Percentiles rank a stretch among this genome's conserved stretches.
These are phyloP conservation scores for Porites divaricata DNA, from an alignment of 92 coral and sea anemone species.

Conservation along the genomic window DNA sequence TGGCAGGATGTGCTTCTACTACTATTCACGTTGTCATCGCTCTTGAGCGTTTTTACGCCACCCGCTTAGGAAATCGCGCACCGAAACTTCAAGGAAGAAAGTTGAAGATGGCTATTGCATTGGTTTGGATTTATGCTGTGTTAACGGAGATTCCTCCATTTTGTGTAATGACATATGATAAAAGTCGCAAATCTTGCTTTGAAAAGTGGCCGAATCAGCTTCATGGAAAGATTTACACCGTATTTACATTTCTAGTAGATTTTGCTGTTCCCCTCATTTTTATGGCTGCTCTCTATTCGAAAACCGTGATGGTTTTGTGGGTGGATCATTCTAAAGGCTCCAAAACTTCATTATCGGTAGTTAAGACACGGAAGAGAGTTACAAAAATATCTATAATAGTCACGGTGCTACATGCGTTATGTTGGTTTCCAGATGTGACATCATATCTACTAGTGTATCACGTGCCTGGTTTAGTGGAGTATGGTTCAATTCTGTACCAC, in stretches of 20 bases:
- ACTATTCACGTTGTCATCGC: constrained; percentile 49
- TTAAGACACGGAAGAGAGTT: constrained; percentile 15
- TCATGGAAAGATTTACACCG: constrained; percentile 38
- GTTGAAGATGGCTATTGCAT: constrained; percentile 15
- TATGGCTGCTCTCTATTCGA: constrained; percentile 35
- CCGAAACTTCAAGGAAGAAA: constrained; percentile 11
- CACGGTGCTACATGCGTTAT: constrained; percentile 19
- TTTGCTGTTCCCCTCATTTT: constrained; percentile 30
- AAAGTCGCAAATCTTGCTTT: constrained; percentile 11
- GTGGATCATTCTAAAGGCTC: neutral
- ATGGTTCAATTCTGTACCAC: constrained; percentile 51
- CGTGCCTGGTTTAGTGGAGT: constrained; percentile 16
- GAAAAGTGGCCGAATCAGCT: constrained; percentile 15
- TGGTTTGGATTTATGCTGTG: constrained; percentile 51
- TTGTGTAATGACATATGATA: constrained; percentile 25
- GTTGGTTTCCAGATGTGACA: constrained; percentile 13
- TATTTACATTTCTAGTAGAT: constrained; percentile 30
- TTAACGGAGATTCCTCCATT: constrained; percentile 34
- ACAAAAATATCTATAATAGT: constrained; percentile 15
- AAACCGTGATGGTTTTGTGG: constrained; percentile 43
- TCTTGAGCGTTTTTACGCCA: constrained; percentile 55
- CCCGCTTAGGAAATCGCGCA: constrained; percentile 14
- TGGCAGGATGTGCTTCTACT: constrained; percentile 53
- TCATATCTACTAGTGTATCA: constrained; percentile 6
- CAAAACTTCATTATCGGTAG: neutral